phyloP scores from a whole-genome alignment of 2,113 vertebrate species.

The Hippotragus niger region DNA sequence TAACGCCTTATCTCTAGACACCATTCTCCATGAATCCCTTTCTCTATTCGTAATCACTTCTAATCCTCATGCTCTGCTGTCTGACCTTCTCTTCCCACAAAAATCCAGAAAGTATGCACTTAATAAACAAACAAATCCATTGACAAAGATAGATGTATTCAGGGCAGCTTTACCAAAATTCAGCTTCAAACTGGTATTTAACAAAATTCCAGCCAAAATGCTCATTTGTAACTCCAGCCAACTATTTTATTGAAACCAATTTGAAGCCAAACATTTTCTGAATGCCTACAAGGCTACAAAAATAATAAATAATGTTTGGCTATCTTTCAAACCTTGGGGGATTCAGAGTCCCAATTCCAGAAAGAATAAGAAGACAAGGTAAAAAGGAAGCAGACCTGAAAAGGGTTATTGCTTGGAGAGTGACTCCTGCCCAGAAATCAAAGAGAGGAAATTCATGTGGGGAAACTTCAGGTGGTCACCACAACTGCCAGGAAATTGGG shows the following conservation, averaged over 20 bases:
- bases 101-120: constrained; percentile 49
- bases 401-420: background rate
- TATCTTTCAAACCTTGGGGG: constrained; percentile 33
- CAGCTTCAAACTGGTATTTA: constrained; percentile 62
- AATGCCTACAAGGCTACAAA: constrained; percentile 63
- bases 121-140: constrained; percentile 62
- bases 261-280: constrained; percentile 64
- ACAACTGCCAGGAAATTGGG: background rate
- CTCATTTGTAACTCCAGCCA: constrained; percentile 64
- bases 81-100: constrained; percentile 55
- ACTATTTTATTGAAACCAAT: constrained; percentile 65
- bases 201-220: constrained; percentile 68
- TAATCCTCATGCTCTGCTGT: constrained; percentile 58
- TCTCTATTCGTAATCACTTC: constrained; percentile 49
- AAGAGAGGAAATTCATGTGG: background rate
- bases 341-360: constrained; percentile 13
- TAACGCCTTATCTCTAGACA: constrained; percentile 50
- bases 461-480: background rate
- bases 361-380: constrained; percentile 32
- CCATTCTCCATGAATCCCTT: constrained; percentile 58
- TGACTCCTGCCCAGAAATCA: background rate
- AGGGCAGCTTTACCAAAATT: constrained; percentile 66
- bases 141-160: constrained; percentile 66
- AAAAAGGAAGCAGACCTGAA: constrained; percentile 1
- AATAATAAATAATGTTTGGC: constrained; percentile 65